These are phyloP conservation scores for Silurus meridionalis DNA, from an alignment of 2,113 vertebrate species.

Conservation along the genomic window DNA sequence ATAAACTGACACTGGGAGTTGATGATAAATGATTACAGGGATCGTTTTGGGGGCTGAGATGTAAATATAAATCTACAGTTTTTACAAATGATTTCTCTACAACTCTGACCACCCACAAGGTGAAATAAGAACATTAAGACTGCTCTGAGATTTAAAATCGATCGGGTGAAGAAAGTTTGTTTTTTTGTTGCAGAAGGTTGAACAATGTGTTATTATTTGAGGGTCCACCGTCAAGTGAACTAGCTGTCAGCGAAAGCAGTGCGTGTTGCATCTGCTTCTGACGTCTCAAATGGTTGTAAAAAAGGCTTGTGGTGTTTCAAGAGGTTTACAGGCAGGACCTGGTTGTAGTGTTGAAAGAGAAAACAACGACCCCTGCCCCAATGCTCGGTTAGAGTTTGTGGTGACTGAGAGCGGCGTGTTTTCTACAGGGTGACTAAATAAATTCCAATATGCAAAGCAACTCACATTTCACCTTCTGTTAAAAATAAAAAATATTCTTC, in stretches of 20 bases:
- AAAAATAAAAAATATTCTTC: background rate
- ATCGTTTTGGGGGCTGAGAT: no score
- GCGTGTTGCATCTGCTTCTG: background rate
- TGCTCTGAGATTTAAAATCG: background rate
- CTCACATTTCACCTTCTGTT: background rate
- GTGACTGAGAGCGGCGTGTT: background rate
- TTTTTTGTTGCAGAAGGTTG: background rate
- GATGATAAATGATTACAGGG: no score
- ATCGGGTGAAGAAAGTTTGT: background rate
- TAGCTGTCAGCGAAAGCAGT: background rate
- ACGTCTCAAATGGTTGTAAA: conserved; percentile 18
- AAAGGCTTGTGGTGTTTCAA: conserved; percentile 44
- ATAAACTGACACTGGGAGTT: no score
- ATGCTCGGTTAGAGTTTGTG: background rate
- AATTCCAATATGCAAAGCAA: background rate
- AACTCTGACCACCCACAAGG: background rate
- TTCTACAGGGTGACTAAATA: background rate
- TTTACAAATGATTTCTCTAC: background rate
- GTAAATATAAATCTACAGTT: no score
- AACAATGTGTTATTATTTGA: background rate
- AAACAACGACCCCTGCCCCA: background rate
- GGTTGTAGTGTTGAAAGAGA: background rate
- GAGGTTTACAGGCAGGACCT: conserved; percentile 39
- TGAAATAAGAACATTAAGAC: background rate
- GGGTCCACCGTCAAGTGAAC: background rate